Conservation (phyloP, 2,113 vertebrate genomes). For the Mohoua ochrocephala region DNA sequence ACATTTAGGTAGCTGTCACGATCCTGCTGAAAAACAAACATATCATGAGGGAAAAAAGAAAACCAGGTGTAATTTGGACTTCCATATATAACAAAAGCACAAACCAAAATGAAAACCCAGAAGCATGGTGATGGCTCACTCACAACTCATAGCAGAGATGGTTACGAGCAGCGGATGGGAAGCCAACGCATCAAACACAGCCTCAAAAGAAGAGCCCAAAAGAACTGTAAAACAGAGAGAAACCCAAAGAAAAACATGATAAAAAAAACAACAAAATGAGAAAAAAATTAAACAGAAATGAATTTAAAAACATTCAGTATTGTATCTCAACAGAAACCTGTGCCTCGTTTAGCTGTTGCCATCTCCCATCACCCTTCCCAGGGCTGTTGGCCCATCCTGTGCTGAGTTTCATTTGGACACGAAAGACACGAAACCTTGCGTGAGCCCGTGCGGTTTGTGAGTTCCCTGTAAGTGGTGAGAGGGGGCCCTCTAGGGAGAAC, state of each 20-base stretch:
- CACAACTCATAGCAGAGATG: slow-evolving; percentile 80
- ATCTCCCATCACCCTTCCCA: background rate
- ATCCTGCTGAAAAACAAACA: slow-evolving; percentile 52
- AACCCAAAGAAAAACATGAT: slow-evolving; percentile 73
- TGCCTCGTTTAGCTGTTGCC: background rate
- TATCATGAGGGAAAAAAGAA: slow-evolving; percentile 29
- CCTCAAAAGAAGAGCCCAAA: slow-evolving; percentile 81
- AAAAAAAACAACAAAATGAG: slow-evolving; percentile 65
- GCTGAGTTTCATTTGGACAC: background rate
- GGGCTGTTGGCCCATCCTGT: background rate
- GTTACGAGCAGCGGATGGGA: slow-evolving; percentile 76
- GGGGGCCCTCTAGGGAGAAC: slow-evolving; percentile 1
- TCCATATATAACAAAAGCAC: slow-evolving; percentile 55
- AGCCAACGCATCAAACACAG: slow-evolving; percentile 84
- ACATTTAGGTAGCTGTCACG: background rate
- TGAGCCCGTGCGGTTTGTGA: background rate
- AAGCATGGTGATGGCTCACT: slow-evolving; percentile 77
- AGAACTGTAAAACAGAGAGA: slow-evolving; percentile 88
- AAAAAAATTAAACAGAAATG: slow-evolving; percentile 51
- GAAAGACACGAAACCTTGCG: rapidly evolving
- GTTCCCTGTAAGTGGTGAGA: background rate
- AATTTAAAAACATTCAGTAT: slow-evolving; percentile 42
- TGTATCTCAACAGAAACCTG: background rate
- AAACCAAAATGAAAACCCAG: slow-evolving; percentile 63
- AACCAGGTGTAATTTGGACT: slow-evolving; percentile 25